A percentile compares a stretch with the other conserved stretches of the same genome.
Evolutionary conservation across 2,888 invertebrate species (phyloP).

Genomic region (Scaptomyza reducta): DNA sequence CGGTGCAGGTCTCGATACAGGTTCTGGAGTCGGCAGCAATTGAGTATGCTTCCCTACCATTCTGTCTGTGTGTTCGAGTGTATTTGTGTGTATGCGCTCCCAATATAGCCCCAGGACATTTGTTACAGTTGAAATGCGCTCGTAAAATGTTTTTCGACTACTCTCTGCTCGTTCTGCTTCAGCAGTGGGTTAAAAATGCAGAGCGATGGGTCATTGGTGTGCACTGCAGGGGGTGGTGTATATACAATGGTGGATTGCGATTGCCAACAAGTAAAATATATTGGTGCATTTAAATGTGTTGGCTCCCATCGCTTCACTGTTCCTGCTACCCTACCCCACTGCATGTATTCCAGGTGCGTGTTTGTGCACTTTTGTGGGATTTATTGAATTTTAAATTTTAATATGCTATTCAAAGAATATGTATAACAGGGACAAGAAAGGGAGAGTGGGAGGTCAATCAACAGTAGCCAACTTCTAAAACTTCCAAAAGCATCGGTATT

Average conservation of each 20-base stretch:
- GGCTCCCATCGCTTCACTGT: constrained; percentile 2
- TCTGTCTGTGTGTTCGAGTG: constrained; percentile 43
- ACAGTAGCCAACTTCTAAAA: constrained; percentile 5
- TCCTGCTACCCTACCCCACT: background rate
- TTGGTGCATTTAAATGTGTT: constrained; percentile 78
- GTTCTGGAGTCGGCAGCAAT: constrained; percentile 26
- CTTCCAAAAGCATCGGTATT: constrained; percentile 12
- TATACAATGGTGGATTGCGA: constrained; percentile 25
- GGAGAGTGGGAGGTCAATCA: background rate
- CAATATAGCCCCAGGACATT: constrained; percentile 71
- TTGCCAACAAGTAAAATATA: constrained; percentile 78
- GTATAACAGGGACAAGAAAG: background rate
- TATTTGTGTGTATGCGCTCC: constrained; percentile 44
- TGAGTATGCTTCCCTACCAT: constrained; percentile 28
- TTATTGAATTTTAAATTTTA: constrained; percentile 80
- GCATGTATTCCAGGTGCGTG: constrained; percentile 40
- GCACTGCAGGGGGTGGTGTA: too few species aligned
- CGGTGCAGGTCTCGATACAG: background rate
- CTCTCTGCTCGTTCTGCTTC: constrained; percentile 26
- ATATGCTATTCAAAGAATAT: constrained; percentile 58
- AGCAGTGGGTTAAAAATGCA: constrained; percentile 45
- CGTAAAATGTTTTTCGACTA: constrained; percentile 72
- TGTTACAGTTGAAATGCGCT: constrained; percentile 80
- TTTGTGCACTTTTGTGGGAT: constrained; percentile 48
- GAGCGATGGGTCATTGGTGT: constrained; percentile 13